Conservation (phyloP, 1,140 invertebrate genomes). For the Drosophila guanche region DNA sequence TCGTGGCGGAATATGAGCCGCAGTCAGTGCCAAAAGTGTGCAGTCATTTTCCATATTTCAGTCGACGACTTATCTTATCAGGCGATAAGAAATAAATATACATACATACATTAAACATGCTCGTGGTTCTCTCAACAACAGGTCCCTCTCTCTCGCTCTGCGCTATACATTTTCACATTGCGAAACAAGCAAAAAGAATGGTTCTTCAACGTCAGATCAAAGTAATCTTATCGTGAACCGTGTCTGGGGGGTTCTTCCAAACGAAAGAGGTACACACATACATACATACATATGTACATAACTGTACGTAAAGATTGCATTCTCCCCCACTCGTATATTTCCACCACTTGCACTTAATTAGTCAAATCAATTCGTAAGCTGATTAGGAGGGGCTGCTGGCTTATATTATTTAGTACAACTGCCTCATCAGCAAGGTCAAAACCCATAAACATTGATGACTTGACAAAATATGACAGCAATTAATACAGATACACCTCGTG, state of each 20-base stretch:
- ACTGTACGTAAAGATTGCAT: not conserved
- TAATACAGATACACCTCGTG: constrained; percentile 4
- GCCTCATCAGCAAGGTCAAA: constrained; percentile 66
- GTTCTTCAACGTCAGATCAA: too few relatives aligned
- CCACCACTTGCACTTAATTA: constrained; percentile 49
- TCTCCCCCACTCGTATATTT: not conserved
- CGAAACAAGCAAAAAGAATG: not conserved
- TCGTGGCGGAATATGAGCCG: not conserved
- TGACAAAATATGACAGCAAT: constrained; percentile 51
- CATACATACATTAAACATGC: not conserved
- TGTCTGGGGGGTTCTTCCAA: too few relatives aligned
- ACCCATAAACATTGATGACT: constrained; percentile 79
- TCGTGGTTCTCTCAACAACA: constrained; percentile 1
- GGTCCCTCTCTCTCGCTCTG: not conserved
- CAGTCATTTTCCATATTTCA: constrained; percentile 55
- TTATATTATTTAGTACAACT: constrained; percentile 17
- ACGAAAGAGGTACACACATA: too few relatives aligned
- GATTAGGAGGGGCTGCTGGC: constrained; percentile 39
- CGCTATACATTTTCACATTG: constrained; percentile 3
- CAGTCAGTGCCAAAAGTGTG: constrained; percentile 35
- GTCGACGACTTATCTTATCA: constrained; percentile 47
- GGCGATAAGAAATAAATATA: constrained; percentile 30
- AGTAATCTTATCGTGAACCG: too few relatives aligned
- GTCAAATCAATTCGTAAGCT: constrained; percentile 51
- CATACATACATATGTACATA: not conserved